These are phyloP conservation scores for Halcyon senegalensis DNA, from an alignment of 2,113 vertebrate species.

Conservation along the genomic window DNA sequence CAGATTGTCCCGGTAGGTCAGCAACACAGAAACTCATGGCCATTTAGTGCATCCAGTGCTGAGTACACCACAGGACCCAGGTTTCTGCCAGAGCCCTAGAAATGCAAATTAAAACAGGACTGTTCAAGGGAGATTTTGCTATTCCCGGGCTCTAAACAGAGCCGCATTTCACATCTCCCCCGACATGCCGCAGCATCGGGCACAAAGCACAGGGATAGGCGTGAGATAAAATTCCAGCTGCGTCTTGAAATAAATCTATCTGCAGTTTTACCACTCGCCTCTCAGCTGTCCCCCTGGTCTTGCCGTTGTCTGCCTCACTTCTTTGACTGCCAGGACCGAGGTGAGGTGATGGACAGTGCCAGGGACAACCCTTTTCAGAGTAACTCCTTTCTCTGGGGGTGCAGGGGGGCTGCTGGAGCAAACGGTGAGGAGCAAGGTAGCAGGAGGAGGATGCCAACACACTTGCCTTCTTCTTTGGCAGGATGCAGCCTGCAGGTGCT, in stretches of 20 bases:
- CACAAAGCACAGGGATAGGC: neutral
- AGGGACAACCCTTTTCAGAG: neutral
- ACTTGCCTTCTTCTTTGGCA: neutral
- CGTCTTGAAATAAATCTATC: neutral
- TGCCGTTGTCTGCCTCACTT: fast-evolving
- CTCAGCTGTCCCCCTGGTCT: neutral
- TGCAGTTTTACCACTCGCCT: neutral
- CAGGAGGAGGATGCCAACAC: neutral
- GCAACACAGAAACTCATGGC: fast-evolving
- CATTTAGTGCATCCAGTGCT: neutral
- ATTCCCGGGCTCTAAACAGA: neutral
- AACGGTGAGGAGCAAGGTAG: neutral
- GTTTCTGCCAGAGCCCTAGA: neutral
- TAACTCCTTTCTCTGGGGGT: neutral
- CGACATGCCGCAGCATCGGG: fast-evolving
- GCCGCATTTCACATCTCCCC: neutral
- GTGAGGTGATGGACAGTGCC: neutral
- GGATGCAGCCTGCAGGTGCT: neutral
- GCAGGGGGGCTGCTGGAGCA: neutral
- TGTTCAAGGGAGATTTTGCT: neutral
- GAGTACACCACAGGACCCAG: neutral
- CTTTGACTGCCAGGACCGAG: fast-evolving
- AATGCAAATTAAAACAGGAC: neutral
- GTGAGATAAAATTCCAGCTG: neutral
- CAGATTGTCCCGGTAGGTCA: neutral